Evolutionary conservation across 2,888 invertebrate species (phyloP), one percentile per base, ranked within the genome.

Genomic region (Drosophila tripunctata): DNA sequence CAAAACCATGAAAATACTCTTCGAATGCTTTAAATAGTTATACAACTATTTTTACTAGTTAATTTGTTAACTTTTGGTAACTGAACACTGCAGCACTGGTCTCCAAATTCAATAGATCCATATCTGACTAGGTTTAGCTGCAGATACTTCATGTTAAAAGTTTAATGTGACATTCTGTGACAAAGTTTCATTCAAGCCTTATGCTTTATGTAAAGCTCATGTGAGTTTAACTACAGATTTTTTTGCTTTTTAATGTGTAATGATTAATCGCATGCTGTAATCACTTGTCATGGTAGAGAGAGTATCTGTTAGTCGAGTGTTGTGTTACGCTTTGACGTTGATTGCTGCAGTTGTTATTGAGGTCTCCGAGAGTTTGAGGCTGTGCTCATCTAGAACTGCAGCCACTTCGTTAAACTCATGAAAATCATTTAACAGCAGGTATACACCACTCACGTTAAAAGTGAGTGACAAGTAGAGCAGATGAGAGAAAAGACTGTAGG

Each of bases 331-430:
- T 21, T 4, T 31, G 40, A 2, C 35, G 36, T 51, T 73, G 80
- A 45, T 62, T 71, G 67, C 45, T 75, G 86, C 70, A 69, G 51
- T 63, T 82, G 83, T 60, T 75, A 65, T 76, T 55, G 19, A 51
- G 63, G 79, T 51, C 30, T 63, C 35, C 21, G 10, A 45, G 61
- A 45, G 65, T n/a, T 48, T 62, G 31, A 44, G 30, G 31, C 35
- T 24, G 30, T 38, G 56, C 17, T 48, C 33, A 35, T 17, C 21
- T 33, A 62, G 45, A 44, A 54, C 45, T 62, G 57, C 50, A 68
- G 67, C 66, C 88, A 88, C 88, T 87, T 87, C 81, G 87, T 88
- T 88, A 79, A 80, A 79, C 81, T 78, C 75, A 69, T 84, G 78
- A 83, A 87, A 87, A 87, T 88, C 87, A 75, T 88, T 88, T 87